phyloP scores from a whole-genome alignment of 2,888 invertebrate species.

The Troides aeacus region DNA sequence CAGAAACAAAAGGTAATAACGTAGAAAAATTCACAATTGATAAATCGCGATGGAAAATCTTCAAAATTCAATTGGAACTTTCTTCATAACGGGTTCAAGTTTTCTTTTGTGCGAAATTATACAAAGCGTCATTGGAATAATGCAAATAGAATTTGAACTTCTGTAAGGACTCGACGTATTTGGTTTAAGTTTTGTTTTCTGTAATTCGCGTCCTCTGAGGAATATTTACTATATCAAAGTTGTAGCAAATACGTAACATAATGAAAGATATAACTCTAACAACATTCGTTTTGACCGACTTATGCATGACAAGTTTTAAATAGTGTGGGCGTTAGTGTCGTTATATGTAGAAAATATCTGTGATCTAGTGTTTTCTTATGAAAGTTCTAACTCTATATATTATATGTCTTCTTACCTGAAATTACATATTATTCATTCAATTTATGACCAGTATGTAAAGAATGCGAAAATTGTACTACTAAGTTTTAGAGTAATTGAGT shows the following conservation, averaged over 20 bases:
- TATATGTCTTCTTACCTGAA: no score
- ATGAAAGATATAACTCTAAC: background rate
- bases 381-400: no score
- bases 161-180: conserved; percentile 20
- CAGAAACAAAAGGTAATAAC: background rate
- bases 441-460: no score
- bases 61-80: conserved; percentile 23
- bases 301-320: no score
- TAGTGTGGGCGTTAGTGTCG: no score
- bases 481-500: no score
- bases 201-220: conserved; percentile 5
- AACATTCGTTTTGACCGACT: no score
- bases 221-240: conserved; percentile 13
- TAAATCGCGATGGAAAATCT: conserved; percentile 16
- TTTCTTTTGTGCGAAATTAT: conserved; percentile 27
- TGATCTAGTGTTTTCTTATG: no score
- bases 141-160: conserved; percentile 28
- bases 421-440: no score
- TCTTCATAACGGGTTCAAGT: conserved; percentile 24
- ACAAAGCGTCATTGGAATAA: conserved; percentile 28
- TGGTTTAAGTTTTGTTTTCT: conserved; percentile 26
- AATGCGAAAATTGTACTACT: no score
- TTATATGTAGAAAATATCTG: no score
- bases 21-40: conserved; percentile 14
- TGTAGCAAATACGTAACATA: conserved; percentile 5